These are phyloP conservation scores for Stercorarius parasiticus DNA, from an alignment of 2,113 vertebrate genomes.

Conservation along the genomic window DNA sequence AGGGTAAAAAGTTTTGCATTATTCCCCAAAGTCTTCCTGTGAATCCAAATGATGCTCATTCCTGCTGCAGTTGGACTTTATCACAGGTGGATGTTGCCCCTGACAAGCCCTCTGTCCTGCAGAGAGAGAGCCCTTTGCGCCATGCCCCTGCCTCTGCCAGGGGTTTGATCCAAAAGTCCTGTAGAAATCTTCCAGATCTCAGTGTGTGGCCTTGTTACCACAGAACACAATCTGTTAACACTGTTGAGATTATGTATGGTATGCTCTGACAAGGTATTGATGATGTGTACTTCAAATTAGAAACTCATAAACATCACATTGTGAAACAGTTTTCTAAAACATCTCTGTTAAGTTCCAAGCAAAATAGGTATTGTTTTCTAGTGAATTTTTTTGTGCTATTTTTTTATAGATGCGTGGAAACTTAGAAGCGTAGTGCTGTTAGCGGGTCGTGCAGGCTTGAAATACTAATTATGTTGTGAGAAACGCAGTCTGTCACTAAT, in stretches of 20 bases:
- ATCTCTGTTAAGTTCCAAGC: not conserved
- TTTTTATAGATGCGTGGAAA: not conserved
- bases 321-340: not conserved
- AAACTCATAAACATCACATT: not conserved
- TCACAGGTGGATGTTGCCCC: not conserved
- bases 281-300: not conserved
- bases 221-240: not conserved
- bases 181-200: not conserved
- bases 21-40: not conserved
- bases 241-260: not conserved
- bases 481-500: not conserved
- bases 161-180: not conserved
- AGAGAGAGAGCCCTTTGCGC: not conserved
- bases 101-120: not conserved
- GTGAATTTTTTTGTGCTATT: not conserved
- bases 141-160: not conserved
- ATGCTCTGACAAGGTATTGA: not conserved
- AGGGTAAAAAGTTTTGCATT: not conserved
- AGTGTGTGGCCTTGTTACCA: not conserved
- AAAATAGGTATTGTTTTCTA: not conserved
- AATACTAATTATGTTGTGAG: not conserved
- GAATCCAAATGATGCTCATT: not conserved
- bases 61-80: not conserved
- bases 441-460: not conserved
- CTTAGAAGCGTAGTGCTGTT: not conserved